Evolutionary conservation across 1,140 invertebrate genomes (phyloP).

Genomic region (Rhizoglyphus robini): DNA sequence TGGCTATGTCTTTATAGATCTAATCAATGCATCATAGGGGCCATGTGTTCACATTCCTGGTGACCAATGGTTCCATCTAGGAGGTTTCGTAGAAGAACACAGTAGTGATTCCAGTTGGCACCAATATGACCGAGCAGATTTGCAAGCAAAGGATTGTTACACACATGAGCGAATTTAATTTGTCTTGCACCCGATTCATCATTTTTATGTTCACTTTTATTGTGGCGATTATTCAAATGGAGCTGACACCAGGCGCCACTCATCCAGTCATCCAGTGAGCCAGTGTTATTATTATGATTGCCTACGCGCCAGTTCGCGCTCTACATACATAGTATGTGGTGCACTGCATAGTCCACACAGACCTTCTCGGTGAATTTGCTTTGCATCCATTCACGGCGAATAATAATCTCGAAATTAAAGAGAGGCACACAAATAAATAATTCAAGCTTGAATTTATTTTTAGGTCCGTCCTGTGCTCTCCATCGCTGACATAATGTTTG

Average conservation of each 20-base stretch:
- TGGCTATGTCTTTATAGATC: too few species aligned
- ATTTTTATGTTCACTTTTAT: conserved; percentile 15
- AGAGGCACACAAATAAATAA: conserved; percentile 3
- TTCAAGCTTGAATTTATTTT: conserved; percentile 5
- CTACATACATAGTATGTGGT: not conserved
- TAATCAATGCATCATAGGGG: too few species aligned
- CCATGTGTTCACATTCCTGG: too few species aligned
- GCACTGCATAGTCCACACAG: not conserved
- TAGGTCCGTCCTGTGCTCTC: not conserved
- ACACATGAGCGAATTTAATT: conserved; percentile 13
- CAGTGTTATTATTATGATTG: conserved; percentile 6
- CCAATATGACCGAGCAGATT: too few species aligned
- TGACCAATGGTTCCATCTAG: too few species aligned
- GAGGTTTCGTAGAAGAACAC: too few species aligned
- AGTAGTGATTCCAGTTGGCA: too few species aligned
- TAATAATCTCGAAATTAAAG: not conserved
- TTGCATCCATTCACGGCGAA: not conserved
- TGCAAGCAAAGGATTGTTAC: conserved; percentile 3
- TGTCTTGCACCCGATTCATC: conserved; percentile 10
- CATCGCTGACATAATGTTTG: not conserved
- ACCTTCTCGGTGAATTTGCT: not conserved
- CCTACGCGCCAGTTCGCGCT: not conserved
- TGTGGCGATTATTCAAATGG: conserved; percentile 13
- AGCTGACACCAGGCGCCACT: not conserved
- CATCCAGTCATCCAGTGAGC: not conserved